Evolutionary conservation across 2,113 vertebrate genomes (phyloP), one percentile per base, ranked within the genome.

Genomic region (Trinectes maculatus): DNA sequence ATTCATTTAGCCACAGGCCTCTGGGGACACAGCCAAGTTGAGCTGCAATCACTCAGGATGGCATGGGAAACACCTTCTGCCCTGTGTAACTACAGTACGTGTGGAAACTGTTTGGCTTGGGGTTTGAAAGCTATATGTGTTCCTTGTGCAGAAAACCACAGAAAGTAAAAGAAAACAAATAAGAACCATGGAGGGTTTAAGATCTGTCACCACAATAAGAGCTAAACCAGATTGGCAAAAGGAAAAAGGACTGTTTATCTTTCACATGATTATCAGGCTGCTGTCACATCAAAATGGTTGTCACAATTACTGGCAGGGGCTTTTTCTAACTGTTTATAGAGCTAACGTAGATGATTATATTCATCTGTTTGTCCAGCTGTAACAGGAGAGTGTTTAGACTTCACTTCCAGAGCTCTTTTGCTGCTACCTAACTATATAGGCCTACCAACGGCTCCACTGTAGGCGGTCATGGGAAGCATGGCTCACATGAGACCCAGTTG

Each of bases 401-500:
- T 24, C n/a, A 58, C 48, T 22, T 70, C 26, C 16, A 2, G 57
- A 24, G 37, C 19, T 34, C 60, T 52, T 74, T 56, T 42, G 56
- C 5, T 19, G 4, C 69, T 46, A 43, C 34, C 36, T 22, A 70
- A 63, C 62, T 5, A 46, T 75, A 62, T 85, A n/a, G n/a, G n/a
- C n/a, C n/a, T n/a, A 85, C 85, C 84, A 69, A 75, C 66, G 3
- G 54, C 18, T 68, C 58, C 15, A 67, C 69, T 39, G 73, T 22
- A 57, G 85, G 83, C 52, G 46, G 81, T 79, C 81, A 81, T 73
- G 80, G 89, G 87, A 91, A 91, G 80, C 75, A 89, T 67, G 86
- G 87, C 86, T 91, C 79, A 87, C 81, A 74, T 91, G 86, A 90
- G 75, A 71, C 71, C 80, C 82, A 91, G 80, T 91, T 66, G 79